Base-by-base conservation (phyloP, 2,797 vertebrate genomes). In the Crypturellus tataupa region DNA sequence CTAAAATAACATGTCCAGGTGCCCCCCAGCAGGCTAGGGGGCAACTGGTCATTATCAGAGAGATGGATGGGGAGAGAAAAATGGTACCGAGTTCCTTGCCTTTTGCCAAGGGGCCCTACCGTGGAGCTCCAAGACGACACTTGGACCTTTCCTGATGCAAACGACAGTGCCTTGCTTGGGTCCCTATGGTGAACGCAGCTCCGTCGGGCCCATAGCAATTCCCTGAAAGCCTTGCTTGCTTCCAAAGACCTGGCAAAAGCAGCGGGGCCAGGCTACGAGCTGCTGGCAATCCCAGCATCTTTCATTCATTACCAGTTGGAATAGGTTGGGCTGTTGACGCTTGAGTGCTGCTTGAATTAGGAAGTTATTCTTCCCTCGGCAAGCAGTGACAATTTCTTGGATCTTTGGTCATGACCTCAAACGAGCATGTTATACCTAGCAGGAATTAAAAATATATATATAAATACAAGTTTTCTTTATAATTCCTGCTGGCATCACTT, bases 131-230 rank as follows among this genome's bases (percentile, higher is more conserved):
- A 7, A 6, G 2, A 4, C 51, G 13, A 44, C 69, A 20, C 0
- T 0, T 13, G 1, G 5, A 10, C 2, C 63, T 49, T n/a, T 29
- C 4, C 15, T 21, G 5, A 23, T 12, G 39, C 1, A 0, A 2
- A 24, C 1, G 3, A 0, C 1, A 1, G 0, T 1, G 0, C 0
- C 0, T 1, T 15, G 3, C 23, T 18, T 2, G 1, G 51, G 75
- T 11, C 53, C 64, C 5, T 5, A 8, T 27, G 51, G 23, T 2
- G 1, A 69, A 5, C 7, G 5, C 31, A 3, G 2, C 44, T 2
- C 13, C 29, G 17, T 49, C 37, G 10, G 29, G 25, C 42, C 67
- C 53, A 11, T 20, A 18, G 59, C 31, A 12, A 49, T 40, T 71
- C 55, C 80, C 81, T 55, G 42, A 27, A 55, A 75, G 46, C 10